These are phyloP conservation scores for Rotaria macrura DNA, from an alignment of 2,888 invertebrate genomes.

Conservation along the genomic window DNA sequence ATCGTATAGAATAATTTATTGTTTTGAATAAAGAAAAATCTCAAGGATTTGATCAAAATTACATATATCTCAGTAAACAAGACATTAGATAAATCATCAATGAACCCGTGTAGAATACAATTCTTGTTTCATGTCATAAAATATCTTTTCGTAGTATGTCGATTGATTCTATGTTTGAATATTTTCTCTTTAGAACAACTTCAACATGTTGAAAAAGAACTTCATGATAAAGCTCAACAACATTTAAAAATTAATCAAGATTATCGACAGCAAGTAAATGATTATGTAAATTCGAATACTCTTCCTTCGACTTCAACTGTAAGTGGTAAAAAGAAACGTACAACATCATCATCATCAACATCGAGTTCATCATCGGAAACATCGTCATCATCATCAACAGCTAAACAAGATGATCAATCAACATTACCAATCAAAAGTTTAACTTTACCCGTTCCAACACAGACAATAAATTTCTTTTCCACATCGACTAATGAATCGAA, in stretches of 20 bases:
- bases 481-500: slow-evolving; percentile 66
- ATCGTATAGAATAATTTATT: too few species aligned
- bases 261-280: not conserved
- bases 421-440: too few species aligned
- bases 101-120: too few species aligned
- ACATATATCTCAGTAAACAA: too few species aligned
- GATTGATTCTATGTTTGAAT: too few species aligned
- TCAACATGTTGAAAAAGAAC: not conserved
- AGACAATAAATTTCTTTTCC: not conserved
- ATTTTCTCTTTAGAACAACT: not conserved
- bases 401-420: not conserved
- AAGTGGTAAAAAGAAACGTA: not conserved
- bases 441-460: not conserved
- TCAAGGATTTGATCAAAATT: too few species aligned
- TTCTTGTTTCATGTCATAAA: too few species aligned
- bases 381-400: not conserved
- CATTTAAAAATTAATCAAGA: not conserved
- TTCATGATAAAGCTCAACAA: slow-evolving; percentile 16
- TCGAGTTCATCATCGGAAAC: not conserved
- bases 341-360: slow-evolving; percentile 15
- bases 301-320: not conserved
- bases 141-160: too few species aligned
- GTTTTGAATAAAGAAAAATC: too few species aligned
- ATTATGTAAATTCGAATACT: not conserved
- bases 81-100: too few species aligned